Percentiles rank a stretch among this genome's conserved stretches.
phyloP scores from a whole-genome alignment of 2,113 vertebrate species.

The Ochotona princeps region DNA sequence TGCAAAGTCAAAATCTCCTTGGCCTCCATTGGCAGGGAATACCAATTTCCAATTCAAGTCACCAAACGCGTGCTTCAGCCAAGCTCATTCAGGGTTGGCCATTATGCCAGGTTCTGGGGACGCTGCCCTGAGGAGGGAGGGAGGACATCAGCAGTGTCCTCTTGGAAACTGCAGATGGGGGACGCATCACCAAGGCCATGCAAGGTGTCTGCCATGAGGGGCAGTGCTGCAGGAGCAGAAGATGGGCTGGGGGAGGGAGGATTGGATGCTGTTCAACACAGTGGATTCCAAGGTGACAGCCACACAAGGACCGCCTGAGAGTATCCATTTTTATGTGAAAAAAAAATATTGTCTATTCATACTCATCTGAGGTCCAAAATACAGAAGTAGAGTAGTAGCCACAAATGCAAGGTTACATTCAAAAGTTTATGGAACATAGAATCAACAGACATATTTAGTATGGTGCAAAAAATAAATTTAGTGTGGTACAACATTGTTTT shows the following conservation, averaged over 20 bases:
- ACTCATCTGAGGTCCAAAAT: background rate
- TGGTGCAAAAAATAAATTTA: too few species aligned
- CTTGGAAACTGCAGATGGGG: background rate
- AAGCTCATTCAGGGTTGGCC: background rate
- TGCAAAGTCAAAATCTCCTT: background rate
- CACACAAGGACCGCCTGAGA: background rate
- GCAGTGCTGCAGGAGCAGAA: background rate
- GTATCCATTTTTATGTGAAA: too few species aligned
- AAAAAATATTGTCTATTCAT: background rate
- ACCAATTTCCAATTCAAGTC: background rate
- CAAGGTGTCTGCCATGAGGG: background rate
- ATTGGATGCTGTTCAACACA: background rate
- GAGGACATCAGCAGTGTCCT: background rate
- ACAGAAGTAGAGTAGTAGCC: background rate
- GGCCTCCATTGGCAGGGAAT: background rate
- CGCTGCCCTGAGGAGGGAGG: background rate
- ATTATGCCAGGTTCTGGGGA: background rate
- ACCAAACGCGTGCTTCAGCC: background rate
- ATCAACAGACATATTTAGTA: too few species aligned
- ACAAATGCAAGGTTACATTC: too few species aligned
- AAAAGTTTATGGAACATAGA: too few species aligned
- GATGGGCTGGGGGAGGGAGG: background rate
- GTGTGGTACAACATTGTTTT: too few species aligned
- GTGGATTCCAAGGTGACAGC: background rate
- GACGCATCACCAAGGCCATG: background rate